phyloP scores from a whole-genome alignment of 1,140 invertebrate species.

The Calliphora vicina region DNA sequence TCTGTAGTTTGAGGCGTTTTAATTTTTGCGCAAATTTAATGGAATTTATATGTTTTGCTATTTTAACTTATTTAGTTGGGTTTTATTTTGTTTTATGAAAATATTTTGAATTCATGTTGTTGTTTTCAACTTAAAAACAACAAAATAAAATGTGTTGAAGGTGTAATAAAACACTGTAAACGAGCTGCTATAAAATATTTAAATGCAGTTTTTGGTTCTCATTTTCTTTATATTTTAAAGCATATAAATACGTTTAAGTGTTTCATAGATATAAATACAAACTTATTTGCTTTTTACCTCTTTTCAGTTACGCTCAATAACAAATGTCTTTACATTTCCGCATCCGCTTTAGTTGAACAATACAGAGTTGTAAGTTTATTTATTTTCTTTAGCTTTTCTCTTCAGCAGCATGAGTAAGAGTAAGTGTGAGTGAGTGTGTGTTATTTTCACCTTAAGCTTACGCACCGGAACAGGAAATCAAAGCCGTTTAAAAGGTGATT shows the following conservation, averaged over 20 bases:
- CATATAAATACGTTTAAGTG: not conserved
- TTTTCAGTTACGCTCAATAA: slow-evolving; percentile 22
- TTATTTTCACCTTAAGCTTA: slow-evolving; percentile 8
- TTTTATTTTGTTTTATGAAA: not conserved
- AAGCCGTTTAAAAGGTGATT: slow-evolving; percentile 27
- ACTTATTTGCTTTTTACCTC: not conserved
- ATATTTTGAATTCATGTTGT: not conserved
- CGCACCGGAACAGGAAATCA: slow-evolving; percentile 31
- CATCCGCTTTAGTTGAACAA: slow-evolving; percentile 27
- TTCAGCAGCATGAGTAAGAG: not conserved
- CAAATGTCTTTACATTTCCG: slow-evolving; percentile 34
- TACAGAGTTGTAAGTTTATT: not conserved
- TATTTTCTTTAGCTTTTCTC: not conserved
- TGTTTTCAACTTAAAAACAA: no score
- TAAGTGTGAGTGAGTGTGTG: not conserved
- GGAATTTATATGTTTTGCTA: not conserved
- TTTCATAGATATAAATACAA: not conserved
- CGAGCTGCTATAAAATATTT: not conserved
- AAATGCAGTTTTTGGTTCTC: not conserved
- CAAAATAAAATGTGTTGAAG: not conserved
- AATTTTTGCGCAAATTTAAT: not conserved
- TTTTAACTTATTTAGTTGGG: not conserved
- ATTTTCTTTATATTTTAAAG: not conserved
- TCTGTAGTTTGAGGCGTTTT: not conserved
- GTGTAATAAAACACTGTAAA: slow-evolving; percentile 6